Base-by-base conservation (phyloP, 2,797 vertebrate species). In the Brachyrhaphis roseni region DNA sequence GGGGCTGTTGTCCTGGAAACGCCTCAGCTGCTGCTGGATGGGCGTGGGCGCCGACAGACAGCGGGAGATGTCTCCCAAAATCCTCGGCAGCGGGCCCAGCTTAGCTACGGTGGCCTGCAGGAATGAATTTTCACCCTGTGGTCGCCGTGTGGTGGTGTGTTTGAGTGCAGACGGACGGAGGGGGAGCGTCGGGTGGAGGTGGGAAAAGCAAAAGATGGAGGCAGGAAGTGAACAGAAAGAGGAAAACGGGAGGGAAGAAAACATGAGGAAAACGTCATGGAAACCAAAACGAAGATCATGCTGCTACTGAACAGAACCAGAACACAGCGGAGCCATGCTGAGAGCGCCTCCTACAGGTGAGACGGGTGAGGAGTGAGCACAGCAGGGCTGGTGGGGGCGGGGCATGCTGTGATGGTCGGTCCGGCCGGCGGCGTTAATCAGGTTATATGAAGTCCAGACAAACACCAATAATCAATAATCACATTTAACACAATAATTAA, bases 101-200 rank as follows among this genome's bases (percentile, higher is more conserved):
- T 98, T 98, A 78, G 97, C 97, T 91, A 98, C 96, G 1, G 97
- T 98, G 57, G 97, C 98, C 98, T 99, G 98, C 97, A 98, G 97
- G 96, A 98, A 99, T 96, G 98, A 99, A 97, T 99, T 99, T 97
- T 99, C 98, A 98, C 97, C 97, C 97, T 99, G 96, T 95, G 95
- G 84, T 90, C 18, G 88, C 45, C 70, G 91, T 49, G 95, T 94
- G 95, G 91, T 85, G 74, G 79, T 76, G 74, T 80, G 73, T 78
- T 77, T 89, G 78, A 77, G 53, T 0, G 71, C 26, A 34, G 62
- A 23, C 88, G 83, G 94, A 80, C 89, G 92, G 95, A 92, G 95
- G 94, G 79, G 94, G 95, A 93, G 94, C 94, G 96, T 95, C 95
- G 95, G 94, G 96, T 96, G 96, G 97, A 95, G 94, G 95, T 94